A percentile compares a stretch with the other conserved stretches of the same genome.
These are phyloP conservation scores for Xiphias gladius DNA, from an alignment of 2,113 vertebrate species.

Conservation along the genomic window DNA sequence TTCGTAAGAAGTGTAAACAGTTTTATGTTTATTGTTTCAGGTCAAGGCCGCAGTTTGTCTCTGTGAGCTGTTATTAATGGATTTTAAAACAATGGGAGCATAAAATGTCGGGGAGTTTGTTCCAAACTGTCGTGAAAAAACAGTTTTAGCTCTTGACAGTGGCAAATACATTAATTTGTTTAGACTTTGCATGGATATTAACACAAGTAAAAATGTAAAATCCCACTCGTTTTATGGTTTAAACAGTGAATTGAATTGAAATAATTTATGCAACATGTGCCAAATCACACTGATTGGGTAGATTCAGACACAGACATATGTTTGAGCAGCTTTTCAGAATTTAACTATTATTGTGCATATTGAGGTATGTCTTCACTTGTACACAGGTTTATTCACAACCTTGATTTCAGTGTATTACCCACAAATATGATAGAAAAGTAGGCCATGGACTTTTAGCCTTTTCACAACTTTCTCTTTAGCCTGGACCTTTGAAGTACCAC, in stretches of 20 bases:
- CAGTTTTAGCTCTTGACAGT: slow-evolving; percentile 41
- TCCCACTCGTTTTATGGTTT: neutral
- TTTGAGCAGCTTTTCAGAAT: slow-evolving; percentile 24
- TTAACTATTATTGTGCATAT: slow-evolving; percentile 27
- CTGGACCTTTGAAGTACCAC: neutral
- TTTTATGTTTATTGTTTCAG: slow-evolving; percentile 66
- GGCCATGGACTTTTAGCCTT: slow-evolving; percentile 39
- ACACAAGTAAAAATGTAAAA: neutral
- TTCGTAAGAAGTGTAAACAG: slow-evolving; percentile 69
- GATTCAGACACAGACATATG: neutral
- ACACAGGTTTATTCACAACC: slow-evolving; percentile 14
- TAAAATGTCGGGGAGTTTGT: slow-evolving; percentile 31
- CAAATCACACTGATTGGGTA: neutral
- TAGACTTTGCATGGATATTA: slow-evolving; percentile 1
- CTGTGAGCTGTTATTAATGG: slow-evolving; percentile 56
- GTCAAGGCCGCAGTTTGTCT: slow-evolving; percentile 59
- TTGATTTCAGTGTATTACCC: slow-evolving; percentile 44
- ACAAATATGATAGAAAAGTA: slow-evolving; percentile 32
- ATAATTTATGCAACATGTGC: slow-evolving; percentile 9
- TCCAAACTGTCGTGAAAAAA: slow-evolving; percentile 43
- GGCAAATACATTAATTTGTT: slow-evolving; percentile 17
- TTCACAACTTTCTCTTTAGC: slow-evolving; percentile 15
- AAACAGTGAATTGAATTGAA: slow-evolving; percentile 16
- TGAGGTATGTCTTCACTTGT: slow-evolving; percentile 36
- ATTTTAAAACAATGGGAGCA: slow-evolving; percentile 54